A percentile compares a stretch with the other conserved stretches of the same genome.
Conservation (phyloP, 2,113 vertebrate genomes). For the Ovis canadensis region DNA sequence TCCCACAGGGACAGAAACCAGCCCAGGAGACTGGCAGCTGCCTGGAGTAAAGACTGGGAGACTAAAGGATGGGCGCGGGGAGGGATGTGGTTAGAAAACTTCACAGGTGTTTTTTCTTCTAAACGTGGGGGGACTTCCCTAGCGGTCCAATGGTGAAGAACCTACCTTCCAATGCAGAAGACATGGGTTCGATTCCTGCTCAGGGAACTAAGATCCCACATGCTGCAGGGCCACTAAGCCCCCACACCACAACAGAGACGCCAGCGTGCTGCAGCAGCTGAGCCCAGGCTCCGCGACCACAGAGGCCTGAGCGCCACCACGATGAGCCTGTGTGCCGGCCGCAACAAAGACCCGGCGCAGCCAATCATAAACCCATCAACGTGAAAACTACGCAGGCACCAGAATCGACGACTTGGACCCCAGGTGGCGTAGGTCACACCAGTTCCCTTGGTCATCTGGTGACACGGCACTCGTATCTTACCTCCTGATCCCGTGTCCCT, state of each 20-base stretch:
- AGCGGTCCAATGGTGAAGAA: not conserved
- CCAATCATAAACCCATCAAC: fast-evolving
- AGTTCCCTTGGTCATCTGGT: not conserved
- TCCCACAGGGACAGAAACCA: not conserved
- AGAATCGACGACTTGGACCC: not conserved
- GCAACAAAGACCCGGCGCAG: not conserved
- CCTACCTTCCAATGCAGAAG: not conserved
- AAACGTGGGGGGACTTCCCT: not conserved
- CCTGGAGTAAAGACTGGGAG: not conserved
- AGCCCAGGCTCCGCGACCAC: fast-evolving
- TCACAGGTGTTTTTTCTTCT: not conserved
- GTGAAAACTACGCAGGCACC: too few species aligned
- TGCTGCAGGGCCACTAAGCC: too few species aligned
- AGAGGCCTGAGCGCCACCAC: fast-evolving
- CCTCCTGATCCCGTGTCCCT: not conserved
- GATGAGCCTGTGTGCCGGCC: fast-evolving
- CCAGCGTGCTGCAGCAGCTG: fast-evolving
- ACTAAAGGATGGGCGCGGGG: fast-evolving
- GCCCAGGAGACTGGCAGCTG: too few species aligned
- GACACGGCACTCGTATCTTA: fast-evolving
- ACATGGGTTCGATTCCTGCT: not conserved
- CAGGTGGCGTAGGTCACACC: fast-evolving
- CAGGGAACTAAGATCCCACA: not conserved
- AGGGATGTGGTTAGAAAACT: not conserved
- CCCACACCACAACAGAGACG: not conserved